A percentile compares a stretch with the other conserved stretches of the same genome.
Evolutionary conservation across 2,888 invertebrate species (phyloP).

Genomic region (Sphaeridia pumilis): DNA sequence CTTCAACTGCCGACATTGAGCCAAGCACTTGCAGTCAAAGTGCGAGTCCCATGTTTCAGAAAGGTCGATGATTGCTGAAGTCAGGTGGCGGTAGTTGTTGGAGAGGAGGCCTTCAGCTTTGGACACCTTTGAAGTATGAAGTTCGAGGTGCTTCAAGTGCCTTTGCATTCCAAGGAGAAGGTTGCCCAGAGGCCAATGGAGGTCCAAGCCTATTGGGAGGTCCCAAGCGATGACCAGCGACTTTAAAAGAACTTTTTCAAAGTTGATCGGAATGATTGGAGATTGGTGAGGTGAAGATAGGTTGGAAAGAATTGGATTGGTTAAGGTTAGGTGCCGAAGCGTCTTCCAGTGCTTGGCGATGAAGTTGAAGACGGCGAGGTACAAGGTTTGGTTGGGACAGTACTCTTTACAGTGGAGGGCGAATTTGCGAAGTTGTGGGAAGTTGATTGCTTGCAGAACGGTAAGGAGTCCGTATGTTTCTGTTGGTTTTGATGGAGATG

Average conservation of each 20-base stretch:
- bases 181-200: constrained; percentile 9
- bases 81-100: constrained; percentile 9
- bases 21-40: constrained; percentile 9
- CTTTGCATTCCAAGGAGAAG: constrained; percentile 5
- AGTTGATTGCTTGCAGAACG: constrained; percentile 1
- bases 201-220: constrained; percentile 6
- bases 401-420: constrained; percentile 1
- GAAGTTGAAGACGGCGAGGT: constrained; percentile 6
- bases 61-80: neutral
- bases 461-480: constrained; percentile 5
- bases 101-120: neutral
- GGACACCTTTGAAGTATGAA: constrained; percentile 2
- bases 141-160: constrained; percentile 1
- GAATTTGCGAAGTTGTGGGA: neutral
- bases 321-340: constrained; percentile 3
- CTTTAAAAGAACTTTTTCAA: constrained; percentile 5
- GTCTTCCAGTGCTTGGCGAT: constrained; percentile 3
- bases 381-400: constrained; percentile 7
- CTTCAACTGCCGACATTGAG: neutral
- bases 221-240: constrained; percentile 7
- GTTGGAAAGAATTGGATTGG: constrained; percentile 9
- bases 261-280: neutral
- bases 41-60: constrained; percentile 2
- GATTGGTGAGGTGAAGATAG: neutral
- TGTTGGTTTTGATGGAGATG: neutral